Percentiles rank a stretch among this genome's conserved stretches.
Conservation (phyloP, 2,113 vertebrate genomes). For the Gallinago undulata region DNA sequence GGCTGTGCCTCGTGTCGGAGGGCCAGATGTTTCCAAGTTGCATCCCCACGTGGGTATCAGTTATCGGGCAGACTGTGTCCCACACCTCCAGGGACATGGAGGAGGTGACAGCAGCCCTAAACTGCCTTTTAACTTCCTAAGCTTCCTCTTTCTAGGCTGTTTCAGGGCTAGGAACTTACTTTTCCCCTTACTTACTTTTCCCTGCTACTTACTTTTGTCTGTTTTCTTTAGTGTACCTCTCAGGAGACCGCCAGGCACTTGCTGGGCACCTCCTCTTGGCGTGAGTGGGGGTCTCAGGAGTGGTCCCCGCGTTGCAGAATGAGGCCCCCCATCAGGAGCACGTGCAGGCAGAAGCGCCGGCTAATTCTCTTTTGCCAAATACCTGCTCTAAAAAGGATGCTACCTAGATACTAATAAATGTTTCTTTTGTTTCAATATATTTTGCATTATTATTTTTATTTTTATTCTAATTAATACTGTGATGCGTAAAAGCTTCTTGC, state of each 20-base stretch:
- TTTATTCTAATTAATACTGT: slow-evolving; percentile 25
- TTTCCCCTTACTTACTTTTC: no score
- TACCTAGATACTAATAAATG: neutral
- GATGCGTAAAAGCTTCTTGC: slow-evolving; percentile 16
- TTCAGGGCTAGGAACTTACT: neutral
- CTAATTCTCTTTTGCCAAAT: neutral
- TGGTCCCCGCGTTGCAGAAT: neutral
- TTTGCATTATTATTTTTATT: neutral
- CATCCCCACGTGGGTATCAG: neutral
- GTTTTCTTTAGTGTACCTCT: neutral
- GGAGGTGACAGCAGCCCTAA: neutral
- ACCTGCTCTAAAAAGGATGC: neutral
- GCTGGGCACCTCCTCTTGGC: accelerated
- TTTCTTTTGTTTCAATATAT: neutral
- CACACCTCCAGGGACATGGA: neutral
- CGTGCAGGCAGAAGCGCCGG: neutral
- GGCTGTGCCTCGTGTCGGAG: neutral
- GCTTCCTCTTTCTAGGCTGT: neutral
- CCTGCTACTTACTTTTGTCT: neutral
- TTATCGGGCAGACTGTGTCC: neutral
- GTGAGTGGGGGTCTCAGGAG: neutral
- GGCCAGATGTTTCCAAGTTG: neutral
- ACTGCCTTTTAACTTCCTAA: neutral
- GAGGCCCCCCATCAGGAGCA: neutral
- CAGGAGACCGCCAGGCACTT: accelerated